Evolutionary conservation across 2,888 invertebrate genomes (phyloP).

Genomic region (Rhimphoctona megacephalus): DNA sequence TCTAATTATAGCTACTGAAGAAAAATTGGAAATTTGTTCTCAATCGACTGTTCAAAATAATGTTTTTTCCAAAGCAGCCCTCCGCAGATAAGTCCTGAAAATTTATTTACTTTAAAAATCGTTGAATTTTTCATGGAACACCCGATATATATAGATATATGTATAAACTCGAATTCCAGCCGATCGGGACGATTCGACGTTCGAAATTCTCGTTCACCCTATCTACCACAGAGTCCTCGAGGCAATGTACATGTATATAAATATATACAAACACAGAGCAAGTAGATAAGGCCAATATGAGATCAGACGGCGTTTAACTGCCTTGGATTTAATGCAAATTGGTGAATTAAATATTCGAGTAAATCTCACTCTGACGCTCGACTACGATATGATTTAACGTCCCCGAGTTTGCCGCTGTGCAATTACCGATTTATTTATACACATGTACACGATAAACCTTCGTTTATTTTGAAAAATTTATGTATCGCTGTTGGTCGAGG

Average conservation of each 20-base stretch:
- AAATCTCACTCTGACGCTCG: slow-evolving; percentile 24
- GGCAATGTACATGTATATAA: slow-evolving; percentile 17
- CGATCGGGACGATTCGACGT: slow-evolving; percentile 47
- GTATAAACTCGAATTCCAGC: slow-evolving; percentile 31
- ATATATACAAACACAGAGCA: slow-evolving; percentile 13
- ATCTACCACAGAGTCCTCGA: slow-evolving; percentile 37
- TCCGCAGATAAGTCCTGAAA: not conserved
- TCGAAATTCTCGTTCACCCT: slow-evolving; percentile 35
- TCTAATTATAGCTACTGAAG: not conserved
- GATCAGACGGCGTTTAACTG: slow-evolving; percentile 48
- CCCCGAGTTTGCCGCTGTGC: not conserved
- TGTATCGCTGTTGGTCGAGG: slow-evolving; percentile 45
- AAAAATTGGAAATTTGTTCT: not conserved
- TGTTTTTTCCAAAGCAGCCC: not conserved
- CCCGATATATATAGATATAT: slow-evolving; percentile 4
- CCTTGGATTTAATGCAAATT: slow-evolving; percentile 46
- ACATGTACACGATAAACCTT: slow-evolving; percentile 13
- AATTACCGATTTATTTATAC: slow-evolving; percentile 44
- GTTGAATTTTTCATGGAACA: not conserved
- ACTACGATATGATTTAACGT: slow-evolving; percentile 11
- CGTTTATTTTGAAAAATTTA: slow-evolving; percentile 17
- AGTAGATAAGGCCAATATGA: slow-evolving; percentile 46
- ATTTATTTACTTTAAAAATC: not conserved
- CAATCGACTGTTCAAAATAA: not conserved
- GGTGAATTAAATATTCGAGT: slow-evolving; percentile 39